Evolutionary conservation across 2,888 invertebrate species (phyloP).

Genomic region (Aricia artaxerxes): DNA sequence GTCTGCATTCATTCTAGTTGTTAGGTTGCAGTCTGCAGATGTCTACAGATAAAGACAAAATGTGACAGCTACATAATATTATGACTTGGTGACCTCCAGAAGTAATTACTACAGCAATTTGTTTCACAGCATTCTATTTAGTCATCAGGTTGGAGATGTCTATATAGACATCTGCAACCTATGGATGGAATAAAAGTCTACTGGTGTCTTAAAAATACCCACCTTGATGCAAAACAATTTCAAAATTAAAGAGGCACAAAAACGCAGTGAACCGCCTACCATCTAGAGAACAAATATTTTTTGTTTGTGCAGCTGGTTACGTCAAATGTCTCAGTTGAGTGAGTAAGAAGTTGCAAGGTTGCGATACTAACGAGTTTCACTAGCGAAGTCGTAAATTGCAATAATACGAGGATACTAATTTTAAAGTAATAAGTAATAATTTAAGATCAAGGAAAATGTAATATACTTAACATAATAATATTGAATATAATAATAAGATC

Average conservation of each 20-base stretch:
- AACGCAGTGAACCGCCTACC: slow-evolving; percentile 10
- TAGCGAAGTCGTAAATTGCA: not conserved
- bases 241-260: not conserved
- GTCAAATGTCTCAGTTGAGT: slow-evolving; percentile 15
- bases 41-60: no score
- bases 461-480: no score
- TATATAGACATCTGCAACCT: no score
- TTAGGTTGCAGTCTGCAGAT: no score
- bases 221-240: not conserved
- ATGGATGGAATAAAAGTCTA: no score
- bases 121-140: not conserved
- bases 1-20: not conserved
- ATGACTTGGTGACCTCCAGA: not conserved
- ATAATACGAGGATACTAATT: not conserved
- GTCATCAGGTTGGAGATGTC: no score
- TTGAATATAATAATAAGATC: not conserved
- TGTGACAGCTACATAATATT: no score
- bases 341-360: slow-evolving; percentile 26
- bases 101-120: not conserved
- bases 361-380: slow-evolving; percentile 14
- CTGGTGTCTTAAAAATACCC: not conserved
- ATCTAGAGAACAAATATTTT: slow-evolving; percentile 24
- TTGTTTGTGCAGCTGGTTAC: slow-evolving; percentile 16
- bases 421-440: not conserved
- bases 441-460: no score